These are phyloP conservation scores for Nyctereutes procyonoides DNA, from an alignment of 2,113 vertebrate species.

Conservation along the genomic window DNA sequence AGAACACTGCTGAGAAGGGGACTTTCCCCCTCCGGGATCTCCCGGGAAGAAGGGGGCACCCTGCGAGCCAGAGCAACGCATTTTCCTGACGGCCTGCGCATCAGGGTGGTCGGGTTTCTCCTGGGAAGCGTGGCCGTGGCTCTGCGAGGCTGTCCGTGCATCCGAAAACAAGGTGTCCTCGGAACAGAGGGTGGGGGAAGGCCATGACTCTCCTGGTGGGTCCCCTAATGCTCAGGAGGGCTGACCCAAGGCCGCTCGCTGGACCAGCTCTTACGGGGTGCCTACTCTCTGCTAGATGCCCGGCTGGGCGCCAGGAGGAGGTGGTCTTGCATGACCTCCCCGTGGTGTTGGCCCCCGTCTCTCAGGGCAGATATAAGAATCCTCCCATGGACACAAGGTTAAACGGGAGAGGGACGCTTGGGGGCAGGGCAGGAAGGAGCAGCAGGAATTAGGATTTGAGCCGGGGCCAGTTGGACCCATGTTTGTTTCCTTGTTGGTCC, in stretches of 20 bases:
- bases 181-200: rapidly evolving
- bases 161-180: rapidly evolving
- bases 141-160: no score
- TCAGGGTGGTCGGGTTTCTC: rapidly evolving
- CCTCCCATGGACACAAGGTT: neutral
- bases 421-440: rapidly evolving
- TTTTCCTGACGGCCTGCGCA: neutral
- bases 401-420: no score
- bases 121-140: neutral
- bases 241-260: neutral
- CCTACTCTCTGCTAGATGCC: neutral
- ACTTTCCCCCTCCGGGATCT: neutral
- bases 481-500: neutral
- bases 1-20: neutral
- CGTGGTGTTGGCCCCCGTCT: rapidly evolving
- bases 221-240: rapidly evolving
- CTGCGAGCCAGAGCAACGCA: neutral
- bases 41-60: neutral
- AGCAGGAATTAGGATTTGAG: neutral
- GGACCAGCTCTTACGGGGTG: neutral
- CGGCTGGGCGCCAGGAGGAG: neutral
- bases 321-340: rapidly evolving
- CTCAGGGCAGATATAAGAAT: neutral
- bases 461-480: rapidly evolving
- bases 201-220: neutral